Conservation (phyloP, 2,888 invertebrate genomes). For the Venustoraphidia nigricollis region DNA sequence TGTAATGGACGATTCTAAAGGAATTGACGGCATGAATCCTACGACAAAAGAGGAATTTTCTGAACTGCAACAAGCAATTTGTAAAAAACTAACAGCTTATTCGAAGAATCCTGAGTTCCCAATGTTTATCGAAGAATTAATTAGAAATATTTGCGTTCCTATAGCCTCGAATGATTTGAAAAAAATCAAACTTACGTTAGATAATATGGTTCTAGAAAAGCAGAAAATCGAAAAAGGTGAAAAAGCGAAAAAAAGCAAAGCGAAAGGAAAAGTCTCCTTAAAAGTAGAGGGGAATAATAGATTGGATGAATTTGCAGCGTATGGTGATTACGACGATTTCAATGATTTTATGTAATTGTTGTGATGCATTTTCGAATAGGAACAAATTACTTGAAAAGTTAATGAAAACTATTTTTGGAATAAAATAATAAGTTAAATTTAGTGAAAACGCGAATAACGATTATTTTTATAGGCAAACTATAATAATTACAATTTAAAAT, state of each 20-base stretch:
- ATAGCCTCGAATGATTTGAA: slow-evolving; percentile 68
- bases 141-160: slow-evolving; percentile 61
- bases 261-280: slow-evolving; percentile 66
- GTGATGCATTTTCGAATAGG: too few relatives aligned
- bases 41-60: slow-evolving; percentile 65
- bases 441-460: too few relatives aligned
- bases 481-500: too few relatives aligned
- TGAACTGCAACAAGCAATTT: slow-evolving; percentile 55
- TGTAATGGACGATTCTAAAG: slow-evolving; percentile 17
- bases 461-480: too few relatives aligned
- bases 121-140: slow-evolving; percentile 61
- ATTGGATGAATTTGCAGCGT: slow-evolving; percentile 49
- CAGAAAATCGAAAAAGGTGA: slow-evolving; percentile 73
- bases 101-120: slow-evolving; percentile 54
- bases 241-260: slow-evolving; percentile 57
- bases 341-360: slow-evolving; percentile 61
- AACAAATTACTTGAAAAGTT: too few relatives aligned
- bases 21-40: slow-evolving; percentile 55
- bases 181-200: slow-evolving; percentile 69
- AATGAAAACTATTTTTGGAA: too few relatives aligned
- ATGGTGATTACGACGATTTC: slow-evolving; percentile 45
- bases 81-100: slow-evolving; percentile 49
- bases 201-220: slow-evolving; percentile 77
- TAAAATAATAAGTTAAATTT: too few relatives aligned
- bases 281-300: slow-evolving; percentile 62